Base-by-base conservation (phyloP, 1,140 invertebrate species). In the Conopomorpha cramerella region DNA sequence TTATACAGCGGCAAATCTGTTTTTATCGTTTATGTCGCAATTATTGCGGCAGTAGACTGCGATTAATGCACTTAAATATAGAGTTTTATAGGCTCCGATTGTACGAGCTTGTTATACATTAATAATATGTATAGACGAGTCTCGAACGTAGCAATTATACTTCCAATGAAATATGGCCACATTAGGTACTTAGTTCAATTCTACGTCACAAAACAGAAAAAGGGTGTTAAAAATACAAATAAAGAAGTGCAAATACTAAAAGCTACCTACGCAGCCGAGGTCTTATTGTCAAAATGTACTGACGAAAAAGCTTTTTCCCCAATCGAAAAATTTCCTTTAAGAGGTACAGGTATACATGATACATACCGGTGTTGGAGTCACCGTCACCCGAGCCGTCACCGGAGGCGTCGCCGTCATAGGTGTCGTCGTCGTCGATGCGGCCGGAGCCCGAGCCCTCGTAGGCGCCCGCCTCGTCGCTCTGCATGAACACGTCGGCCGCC, bases 401-500 rank as follows among this genome's bases (percentile, higher is more conserved):
- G 32, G n/a, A n/a, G n/a, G n/a, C n/a, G n/a, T 68, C 66, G 39
- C 65, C 62, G 0, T 51, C 28, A 0, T 49, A 53, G 40, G 66
- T 61, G 29, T 63, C 61, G 30, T 70, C 63, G n/a, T 53, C 50
- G 43, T 66, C 65, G 35, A 48, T 58, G 4, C 59, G 43, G 1
- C 66, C 66, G 1, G 67, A 74, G 11, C 72, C 72, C 1, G 65
- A 68, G 3, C 66, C 61, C 16, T 68, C 64, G 12, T 13, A 30
- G 3, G 61, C 65, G 1, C 66, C 70, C 0, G 73, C 73, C 31
- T 77, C 73, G 34, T 78, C 76, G 0, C 73, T 66, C 34, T 72
- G 73, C 73, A 78, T 77, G 50, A 74, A 76, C 1, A 58, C 57
- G 26, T 78, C 76, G 1, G 71, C 60, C 15, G 57, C 15, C 1